Evolutionary conservation across 2,113 vertebrate species (phyloP), one percentile per base, ranked within the genome.

Genomic region (Ariopsis seemanni): DNA sequence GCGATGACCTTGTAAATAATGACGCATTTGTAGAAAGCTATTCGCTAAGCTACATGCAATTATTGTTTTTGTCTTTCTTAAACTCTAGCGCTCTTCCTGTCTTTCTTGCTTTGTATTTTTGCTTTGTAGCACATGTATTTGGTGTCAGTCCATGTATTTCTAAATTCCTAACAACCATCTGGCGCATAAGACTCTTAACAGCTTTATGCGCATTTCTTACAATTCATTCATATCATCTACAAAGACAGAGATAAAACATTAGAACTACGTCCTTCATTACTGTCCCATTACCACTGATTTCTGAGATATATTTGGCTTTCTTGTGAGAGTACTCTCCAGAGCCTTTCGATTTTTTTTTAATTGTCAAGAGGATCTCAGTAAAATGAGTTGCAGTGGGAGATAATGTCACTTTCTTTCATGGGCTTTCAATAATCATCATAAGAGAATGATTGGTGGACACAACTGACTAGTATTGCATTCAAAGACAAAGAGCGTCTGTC

Each of bases 1-100:
- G 93, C 93, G 92, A 94, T 88, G 91, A 93, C 91, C 93, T 93
- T 93, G 92, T 92, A 92, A 90, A 94, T 92, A 94, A 93, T 91
- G 87, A 90, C 20, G 77, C 83, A 77, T 77, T 11, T 72, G 65
- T 88, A 50, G 60, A 62, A 86, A 67, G 75, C 75, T 78, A 67
- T 53, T 57, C 22, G 1, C 11, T 5, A n/a, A 52, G 48, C 10
- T 52, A 25, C 42, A 75, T 42, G 30, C 30, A 72, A 8, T 34
- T 67, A 14, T 67, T 69, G 30, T 48, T 42, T 60, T 7, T 80
- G 25, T 52, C 14, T 71, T 25, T 50, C 20, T 72, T 42, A 53
- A 18, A 60, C 18, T 82, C 53, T 58, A 42, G 30, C 30, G 20
- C 77, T 88, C 25, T 69, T 79, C 88, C 72, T 87, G 78, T 72